Percentiles rank a stretch among this genome's conserved stretches.
Conservation (phyloP, 2,797 vertebrate genomes). For the Trachops cirrhosus region DNA sequence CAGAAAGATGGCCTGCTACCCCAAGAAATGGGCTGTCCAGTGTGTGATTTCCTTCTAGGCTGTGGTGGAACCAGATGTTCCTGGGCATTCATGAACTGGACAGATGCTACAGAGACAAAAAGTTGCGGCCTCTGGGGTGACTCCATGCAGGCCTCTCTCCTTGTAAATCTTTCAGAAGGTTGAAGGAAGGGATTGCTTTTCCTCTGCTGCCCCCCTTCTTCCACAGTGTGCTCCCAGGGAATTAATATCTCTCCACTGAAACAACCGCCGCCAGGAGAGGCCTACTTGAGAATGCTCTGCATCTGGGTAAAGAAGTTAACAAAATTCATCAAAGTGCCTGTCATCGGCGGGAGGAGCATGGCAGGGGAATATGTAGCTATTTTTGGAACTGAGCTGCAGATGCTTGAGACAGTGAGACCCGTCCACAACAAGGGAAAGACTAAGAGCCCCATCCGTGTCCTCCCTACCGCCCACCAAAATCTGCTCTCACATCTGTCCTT, state of each 20-base stretch:
- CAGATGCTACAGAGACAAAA: background rate
- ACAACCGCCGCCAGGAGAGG: background rate
- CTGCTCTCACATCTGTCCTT: background rate
- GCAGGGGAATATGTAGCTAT: background rate
- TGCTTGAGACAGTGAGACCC: background rate
- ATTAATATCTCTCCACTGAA: background rate
- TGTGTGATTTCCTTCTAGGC: background rate
- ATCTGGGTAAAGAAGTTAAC: conserved; percentile 24
- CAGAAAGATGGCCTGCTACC: background rate
- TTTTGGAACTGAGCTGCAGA: background rate
- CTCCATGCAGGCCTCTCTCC: background rate
- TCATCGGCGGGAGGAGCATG: background rate
- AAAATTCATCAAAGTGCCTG: background rate
- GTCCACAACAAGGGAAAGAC: background rate
- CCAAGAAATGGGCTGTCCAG: background rate
- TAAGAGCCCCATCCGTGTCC: background rate
- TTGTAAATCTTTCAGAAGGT: background rate
- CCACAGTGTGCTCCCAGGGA: background rate
- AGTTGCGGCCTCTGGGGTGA: background rate
- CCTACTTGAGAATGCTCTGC: background rate
- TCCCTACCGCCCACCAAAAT: background rate
- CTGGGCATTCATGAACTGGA: background rate
- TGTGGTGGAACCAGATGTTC: background rate
- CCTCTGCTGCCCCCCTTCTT: conserved; percentile 72
- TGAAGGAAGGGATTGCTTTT: conserved; percentile 61